A percentile compares a stretch with the other conserved stretches of the same genome.
These are phyloP conservation scores for Eclectus roratus DNA, from an alignment of 2,113 vertebrate species.

Conservation along the genomic window DNA sequence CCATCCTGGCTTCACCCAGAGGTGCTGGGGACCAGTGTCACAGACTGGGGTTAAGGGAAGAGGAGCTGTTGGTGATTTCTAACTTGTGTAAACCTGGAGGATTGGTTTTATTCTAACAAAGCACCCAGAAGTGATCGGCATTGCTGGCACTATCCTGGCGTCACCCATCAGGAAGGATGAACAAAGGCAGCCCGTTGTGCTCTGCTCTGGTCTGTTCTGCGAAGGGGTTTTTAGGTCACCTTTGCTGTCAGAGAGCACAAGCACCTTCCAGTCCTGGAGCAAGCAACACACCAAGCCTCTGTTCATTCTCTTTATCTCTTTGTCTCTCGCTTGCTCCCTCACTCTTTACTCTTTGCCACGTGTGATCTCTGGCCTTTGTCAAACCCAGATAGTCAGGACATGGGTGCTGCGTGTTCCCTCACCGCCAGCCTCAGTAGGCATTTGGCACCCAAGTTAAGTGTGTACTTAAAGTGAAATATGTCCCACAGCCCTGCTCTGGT, in stretches of 20 bases:
- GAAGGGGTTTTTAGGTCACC: neutral
- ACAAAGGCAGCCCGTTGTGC: neutral
- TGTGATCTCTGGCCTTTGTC: conserved; percentile 3
- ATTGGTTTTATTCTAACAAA: neutral
- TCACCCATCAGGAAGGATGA: neutral
- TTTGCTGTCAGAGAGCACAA: conserved; percentile 1
- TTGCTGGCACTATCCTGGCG: neutral
- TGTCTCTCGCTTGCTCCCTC: neutral
- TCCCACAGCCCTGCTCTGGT: neutral
- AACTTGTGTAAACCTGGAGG: neutral
- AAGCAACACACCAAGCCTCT: accelerated
- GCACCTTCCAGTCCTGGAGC: conserved; percentile 14
- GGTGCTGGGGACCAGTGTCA: neutral
- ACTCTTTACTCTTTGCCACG: neutral
- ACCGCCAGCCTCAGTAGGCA: accelerated
- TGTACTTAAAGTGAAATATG: neutral
- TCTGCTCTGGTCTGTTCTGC: neutral
- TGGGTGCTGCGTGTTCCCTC: neutral
- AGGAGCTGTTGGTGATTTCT: neutral
- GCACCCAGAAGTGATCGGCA: neutral
- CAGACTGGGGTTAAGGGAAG: neutral
- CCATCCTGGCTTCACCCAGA: neutral
- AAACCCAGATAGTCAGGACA: neutral
- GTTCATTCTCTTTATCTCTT: neutral
- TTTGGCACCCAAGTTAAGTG: neutral